Percentiles rank a stretch among this genome's conserved stretches.
phyloP scores from a whole-genome alignment of 2,797 vertebrate species.

The Acrossocheilus wenchowensis region DNA sequence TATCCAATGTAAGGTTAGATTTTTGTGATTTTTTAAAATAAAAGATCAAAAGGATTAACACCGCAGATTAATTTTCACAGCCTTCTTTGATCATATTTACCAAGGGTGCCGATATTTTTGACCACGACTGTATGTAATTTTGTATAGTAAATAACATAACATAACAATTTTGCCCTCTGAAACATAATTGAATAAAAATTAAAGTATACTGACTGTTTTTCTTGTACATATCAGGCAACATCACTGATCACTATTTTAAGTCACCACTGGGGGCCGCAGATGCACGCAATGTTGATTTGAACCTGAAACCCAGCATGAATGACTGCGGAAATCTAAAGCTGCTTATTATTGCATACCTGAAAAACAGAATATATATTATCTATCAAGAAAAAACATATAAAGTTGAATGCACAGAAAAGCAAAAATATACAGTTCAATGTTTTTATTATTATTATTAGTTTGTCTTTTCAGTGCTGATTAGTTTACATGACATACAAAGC shows the following conservation, averaged over 20 bases:
- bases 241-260: not conserved
- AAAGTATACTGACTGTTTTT: too few species aligned
- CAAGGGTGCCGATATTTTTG: too few species aligned
- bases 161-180: not conserved
- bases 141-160: not conserved
- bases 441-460: slow-evolving; percentile 8
- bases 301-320: not conserved
- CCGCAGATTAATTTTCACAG: too few species aligned
- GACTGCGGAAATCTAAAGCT: not conserved
- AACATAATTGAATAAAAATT: not conserved
- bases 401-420: not conserved
- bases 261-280: not conserved
- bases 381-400: not conserved
- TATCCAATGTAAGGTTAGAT: too few species aligned
- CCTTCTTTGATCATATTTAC: too few species aligned
- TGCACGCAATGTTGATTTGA: not conserved
- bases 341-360: not conserved
- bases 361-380: not conserved
- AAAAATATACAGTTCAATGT: not conserved
- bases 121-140: not conserved
- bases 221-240: not conserved
- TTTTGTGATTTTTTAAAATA: too few species aligned
- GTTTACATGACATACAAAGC: not conserved
- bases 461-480: not conserved
- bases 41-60: too few species aligned